These are phyloP conservation scores for Apamea sordens DNA, from an alignment of 2,888 invertebrate genomes.

Conservation along the genomic window DNA sequence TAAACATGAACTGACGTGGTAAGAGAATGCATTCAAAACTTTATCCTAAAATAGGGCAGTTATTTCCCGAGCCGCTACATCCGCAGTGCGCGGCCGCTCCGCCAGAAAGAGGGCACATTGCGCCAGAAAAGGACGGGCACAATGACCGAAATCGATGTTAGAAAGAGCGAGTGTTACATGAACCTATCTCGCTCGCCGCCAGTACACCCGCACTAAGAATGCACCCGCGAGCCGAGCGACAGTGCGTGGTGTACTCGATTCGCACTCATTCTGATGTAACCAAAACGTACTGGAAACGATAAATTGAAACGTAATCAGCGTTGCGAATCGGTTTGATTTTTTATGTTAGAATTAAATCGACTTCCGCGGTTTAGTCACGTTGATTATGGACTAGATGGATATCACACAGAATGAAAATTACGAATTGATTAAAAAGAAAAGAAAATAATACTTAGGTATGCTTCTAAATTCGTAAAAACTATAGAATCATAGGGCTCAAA, in stretches of 20 bases:
- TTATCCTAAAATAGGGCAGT: slow-evolving; percentile 80
- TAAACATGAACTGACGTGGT: slow-evolving; percentile 56
- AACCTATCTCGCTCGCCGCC: slow-evolving; percentile 74
- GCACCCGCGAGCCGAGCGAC: slow-evolving; percentile 75
- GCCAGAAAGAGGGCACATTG: slow-evolving; percentile 77
- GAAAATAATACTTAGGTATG: no score
- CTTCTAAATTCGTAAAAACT: not conserved
- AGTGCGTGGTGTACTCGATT: slow-evolving; percentile 73
- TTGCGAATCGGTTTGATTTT: slow-evolving; percentile 36
- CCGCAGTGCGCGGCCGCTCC: slow-evolving; percentile 80
- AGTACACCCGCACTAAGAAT: slow-evolving; percentile 83
- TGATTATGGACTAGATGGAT: slow-evolving; percentile 2
- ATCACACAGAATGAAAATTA: not conserved
- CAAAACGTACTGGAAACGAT: slow-evolving; percentile 58
- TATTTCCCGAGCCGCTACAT: slow-evolving; percentile 75
- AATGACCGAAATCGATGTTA: slow-evolving; percentile 86
- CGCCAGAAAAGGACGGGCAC: slow-evolving; percentile 76
- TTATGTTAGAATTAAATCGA: slow-evolving; percentile 12
- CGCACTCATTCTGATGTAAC: slow-evolving; percentile 73
- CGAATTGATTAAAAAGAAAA: not conserved
- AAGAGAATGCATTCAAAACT: slow-evolving; percentile 71
- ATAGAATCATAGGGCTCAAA: not conserved
- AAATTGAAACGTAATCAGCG: slow-evolving; percentile 40
- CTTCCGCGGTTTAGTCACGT: slow-evolving; percentile 20
- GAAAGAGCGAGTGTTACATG: slow-evolving; percentile 62